phyloP scores from a whole-genome alignment of 1,140 invertebrate species.

The Ruditapes philippinarum region DNA sequence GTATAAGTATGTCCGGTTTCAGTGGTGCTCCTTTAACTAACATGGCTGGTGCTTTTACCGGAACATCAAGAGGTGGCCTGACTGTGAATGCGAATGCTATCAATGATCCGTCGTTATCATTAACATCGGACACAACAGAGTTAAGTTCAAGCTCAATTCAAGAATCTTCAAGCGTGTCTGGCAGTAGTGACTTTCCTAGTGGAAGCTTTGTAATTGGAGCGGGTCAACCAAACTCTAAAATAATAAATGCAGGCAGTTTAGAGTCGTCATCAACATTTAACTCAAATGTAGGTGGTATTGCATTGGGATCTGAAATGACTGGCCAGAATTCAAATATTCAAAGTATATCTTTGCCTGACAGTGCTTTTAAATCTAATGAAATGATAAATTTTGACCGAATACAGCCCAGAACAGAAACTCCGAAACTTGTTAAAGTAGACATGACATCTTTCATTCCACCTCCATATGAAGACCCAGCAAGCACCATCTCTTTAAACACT shows the following conservation, averaged over 20 bases:
- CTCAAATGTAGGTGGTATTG: neutral
- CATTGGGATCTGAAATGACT: neutral
- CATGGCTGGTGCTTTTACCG: neutral
- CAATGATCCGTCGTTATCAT: neutral
- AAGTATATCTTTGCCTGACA: conserved; percentile 30
- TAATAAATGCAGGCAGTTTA: neutral
- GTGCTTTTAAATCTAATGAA: neutral
- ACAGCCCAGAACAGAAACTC: neutral
- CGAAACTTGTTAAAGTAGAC: neutral
- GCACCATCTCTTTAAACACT: neutral
- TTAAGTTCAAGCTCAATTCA: neutral
- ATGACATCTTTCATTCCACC: conserved; percentile 45
- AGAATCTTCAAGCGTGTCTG: neutral
- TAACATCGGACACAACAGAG: neutral
- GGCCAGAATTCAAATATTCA: neutral
- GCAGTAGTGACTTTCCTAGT: neutral
- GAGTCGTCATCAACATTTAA: neutral
- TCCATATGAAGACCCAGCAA: neutral
- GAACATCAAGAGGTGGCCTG: neutral
- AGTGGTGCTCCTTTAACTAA: conserved; percentile 41
- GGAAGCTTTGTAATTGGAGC: conserved; percentile 1
- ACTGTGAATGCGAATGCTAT: neutral
- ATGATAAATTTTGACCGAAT: neutral
- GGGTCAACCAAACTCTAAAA: conserved; percentile 8
- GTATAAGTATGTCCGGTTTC: conserved; percentile 9